Evolutionary conservation across 2,888 invertebrate species (phyloP), one percentile per base, ranked within the genome.

Genomic region (Metopia argyrocephala): DNA sequence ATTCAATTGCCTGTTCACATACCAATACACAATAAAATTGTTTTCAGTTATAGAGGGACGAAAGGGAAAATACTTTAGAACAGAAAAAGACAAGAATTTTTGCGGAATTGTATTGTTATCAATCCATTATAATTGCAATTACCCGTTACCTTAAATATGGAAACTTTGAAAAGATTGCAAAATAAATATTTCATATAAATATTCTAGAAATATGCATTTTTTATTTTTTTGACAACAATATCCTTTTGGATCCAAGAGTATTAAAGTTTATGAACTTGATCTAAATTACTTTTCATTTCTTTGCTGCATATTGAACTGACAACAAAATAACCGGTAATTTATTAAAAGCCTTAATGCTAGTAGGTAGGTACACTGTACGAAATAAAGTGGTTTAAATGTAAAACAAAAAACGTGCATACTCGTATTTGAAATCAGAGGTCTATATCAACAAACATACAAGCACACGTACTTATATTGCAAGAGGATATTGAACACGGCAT

Each of bases 251-350:
- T 23, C 31, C 31, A 71, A 71, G 65, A 38, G 59, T 66, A 62
- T 38, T 50, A 64, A 38, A 79, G 64, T 61, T 74, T 70, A 70
- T 54, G 59, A 79, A 79, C 65, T 75, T 69, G 65, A 79, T 70
- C 69, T 70, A 69, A 79, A 79, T 69, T 65, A 68, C 64, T 64
- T 48, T 69, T 31, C 38, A 45, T 18, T 27, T 31, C 54, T 27
- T 65, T 65, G 76, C n/a, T 31, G 1, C 12, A 12, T 31, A 38
- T 38, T 38, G 38, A 9, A 38, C 38, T 38, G 38, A 38, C 38
- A 38, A 38, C 66, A 45, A 78, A 78, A 78, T 78, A 78, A 73
- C 78, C 71, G 71, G 78, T 78, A 71, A 78, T 78, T 78, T 65
- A 66, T 78, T 78, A 59, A 59, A 59, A 59, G 52, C 31, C 20